Conservation (phyloP, 2,797 vertebrate genomes). For the Phrynocephalus vlangalii region DNA sequence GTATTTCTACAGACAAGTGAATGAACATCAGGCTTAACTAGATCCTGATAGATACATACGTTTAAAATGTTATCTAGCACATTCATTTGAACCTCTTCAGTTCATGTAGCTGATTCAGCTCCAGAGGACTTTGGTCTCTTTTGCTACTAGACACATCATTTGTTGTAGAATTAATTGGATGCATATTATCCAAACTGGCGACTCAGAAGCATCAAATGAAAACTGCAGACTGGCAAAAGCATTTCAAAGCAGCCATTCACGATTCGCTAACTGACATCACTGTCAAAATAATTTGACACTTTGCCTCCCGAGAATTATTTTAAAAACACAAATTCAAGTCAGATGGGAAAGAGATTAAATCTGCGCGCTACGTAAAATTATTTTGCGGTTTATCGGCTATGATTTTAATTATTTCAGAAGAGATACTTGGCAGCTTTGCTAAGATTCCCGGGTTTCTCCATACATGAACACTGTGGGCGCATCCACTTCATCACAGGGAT, state of each 20-base stretch:
- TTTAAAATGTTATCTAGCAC: conserved; percentile 22
- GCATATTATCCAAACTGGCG: conserved; percentile 10
- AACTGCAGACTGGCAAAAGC: conserved; percentile 22
- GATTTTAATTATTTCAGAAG: neutral
- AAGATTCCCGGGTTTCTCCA: neutral
- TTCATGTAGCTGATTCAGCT: conserved; percentile 22
- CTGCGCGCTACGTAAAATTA: neutral
- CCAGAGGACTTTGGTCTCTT: neutral
- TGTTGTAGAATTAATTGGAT: conserved; percentile 17
- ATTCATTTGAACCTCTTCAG: conserved; percentile 20
- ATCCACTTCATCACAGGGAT: neutral
- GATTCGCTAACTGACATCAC: neutral
- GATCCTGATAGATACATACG: conserved; percentile 9
- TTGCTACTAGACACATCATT: conserved; percentile 27
- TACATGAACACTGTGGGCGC: neutral
- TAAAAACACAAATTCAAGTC: neutral
- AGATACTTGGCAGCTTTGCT: neutral
- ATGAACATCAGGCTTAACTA: conserved; percentile 10
- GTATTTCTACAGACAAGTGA: neutral
- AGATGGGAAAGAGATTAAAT: neutral
- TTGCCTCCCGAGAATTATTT: neutral
- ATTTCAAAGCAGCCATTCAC: conserved; percentile 4
- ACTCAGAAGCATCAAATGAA: neutral
- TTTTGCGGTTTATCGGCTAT: neutral
- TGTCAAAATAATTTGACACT: conserved; percentile 26